A percentile compares a stretch with the other conserved stretches of the same genome.
Evolutionary conservation across 1,140 invertebrate genomes (phyloP).

Genomic region (Macrosteles quadrilineatus): DNA sequence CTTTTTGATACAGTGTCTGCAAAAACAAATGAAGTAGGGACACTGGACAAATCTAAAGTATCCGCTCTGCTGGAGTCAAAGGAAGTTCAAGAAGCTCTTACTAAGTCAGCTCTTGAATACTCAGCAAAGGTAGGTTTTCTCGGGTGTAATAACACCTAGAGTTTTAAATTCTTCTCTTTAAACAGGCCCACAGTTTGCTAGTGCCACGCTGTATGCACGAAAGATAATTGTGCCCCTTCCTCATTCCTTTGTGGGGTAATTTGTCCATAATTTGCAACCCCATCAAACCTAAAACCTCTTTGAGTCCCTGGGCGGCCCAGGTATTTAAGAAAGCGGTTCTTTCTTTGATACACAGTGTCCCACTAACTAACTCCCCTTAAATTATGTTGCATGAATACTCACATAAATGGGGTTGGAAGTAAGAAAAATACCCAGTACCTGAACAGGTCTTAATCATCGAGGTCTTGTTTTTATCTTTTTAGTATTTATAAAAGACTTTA

Average conservation of each 20-base stretch:
- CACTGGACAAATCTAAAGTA: neutral
- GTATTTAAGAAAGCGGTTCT: too few species aligned
- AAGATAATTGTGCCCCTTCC: neutral
- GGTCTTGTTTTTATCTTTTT: too few species aligned
- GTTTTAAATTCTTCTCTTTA: neutral
- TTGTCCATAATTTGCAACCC: neutral
- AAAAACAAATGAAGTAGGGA: neutral
- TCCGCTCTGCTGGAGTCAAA: neutral
- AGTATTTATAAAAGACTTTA: too few species aligned
- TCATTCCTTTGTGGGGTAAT: neutral
- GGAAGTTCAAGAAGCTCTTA: constrained; percentile 2
- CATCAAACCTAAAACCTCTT: neutral
- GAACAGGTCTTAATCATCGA: too few species aligned
- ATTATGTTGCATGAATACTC: too few species aligned
- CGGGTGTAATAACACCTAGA: neutral
- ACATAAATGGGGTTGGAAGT: too few species aligned
- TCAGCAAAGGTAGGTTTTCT: neutral
- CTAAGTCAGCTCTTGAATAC: constrained; percentile 5
- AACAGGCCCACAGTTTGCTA: neutral
- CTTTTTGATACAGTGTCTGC: neutral
- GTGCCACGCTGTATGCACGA: neutral
- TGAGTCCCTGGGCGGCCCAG: neutral
- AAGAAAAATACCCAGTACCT: too few species aligned
- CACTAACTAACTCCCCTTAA: too few species aligned
- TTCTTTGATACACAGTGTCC: too few species aligned